Evolutionary conservation across 2,113 vertebrate genomes (phyloP).

Genomic region (Trematocara nigrifrons): DNA sequence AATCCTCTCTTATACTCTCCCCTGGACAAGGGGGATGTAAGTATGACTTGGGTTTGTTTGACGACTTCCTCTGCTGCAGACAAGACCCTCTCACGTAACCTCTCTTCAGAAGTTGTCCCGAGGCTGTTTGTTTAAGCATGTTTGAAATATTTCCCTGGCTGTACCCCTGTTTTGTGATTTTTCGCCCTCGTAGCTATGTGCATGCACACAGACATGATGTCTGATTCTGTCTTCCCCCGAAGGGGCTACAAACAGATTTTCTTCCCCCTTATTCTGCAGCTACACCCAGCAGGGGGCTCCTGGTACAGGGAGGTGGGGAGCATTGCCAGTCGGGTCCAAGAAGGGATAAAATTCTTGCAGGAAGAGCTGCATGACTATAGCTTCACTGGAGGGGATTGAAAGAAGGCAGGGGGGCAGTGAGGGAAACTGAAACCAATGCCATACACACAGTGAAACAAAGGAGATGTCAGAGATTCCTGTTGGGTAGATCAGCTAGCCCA

Average conservation of each 20-base stretch:
- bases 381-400: not conserved
- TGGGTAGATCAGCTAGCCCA: not conserved
- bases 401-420: not conserved
- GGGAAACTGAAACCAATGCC: not conserved
- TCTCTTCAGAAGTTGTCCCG: not conserved
- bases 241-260: not conserved
- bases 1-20: not conserved
- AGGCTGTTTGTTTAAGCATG: not conserved
- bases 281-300: constrained; percentile 21
- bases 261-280: not conserved
- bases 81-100: not conserved
- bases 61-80: not conserved
- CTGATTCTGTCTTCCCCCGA: not conserved
- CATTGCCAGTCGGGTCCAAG: not conserved
- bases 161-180: not conserved
- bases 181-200: not conserved
- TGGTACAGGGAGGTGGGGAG: not conserved
- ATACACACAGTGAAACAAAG: not conserved
- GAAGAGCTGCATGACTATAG: constrained; percentile 8
- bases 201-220: not conserved
- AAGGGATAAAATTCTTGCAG: constrained; percentile 1
- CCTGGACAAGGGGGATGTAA: not conserved
- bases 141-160: not conserved
- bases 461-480: not conserved
- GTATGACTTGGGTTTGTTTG: constrained; percentile 13